Conservation (phyloP, 2,888 invertebrate species). For the Tetragnatha montana region DNA sequence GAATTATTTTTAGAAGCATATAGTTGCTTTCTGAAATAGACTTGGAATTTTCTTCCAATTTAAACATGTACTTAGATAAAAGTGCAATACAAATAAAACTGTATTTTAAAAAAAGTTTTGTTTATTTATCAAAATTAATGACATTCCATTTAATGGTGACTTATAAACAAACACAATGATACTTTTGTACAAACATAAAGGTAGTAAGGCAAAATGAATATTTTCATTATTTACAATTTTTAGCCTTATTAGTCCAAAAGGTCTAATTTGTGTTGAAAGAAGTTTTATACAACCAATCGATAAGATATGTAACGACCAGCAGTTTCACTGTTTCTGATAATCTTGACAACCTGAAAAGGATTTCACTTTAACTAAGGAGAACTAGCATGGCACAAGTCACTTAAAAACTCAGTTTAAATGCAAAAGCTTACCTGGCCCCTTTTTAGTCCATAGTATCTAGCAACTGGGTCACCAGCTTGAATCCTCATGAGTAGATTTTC, state of each 20-base stretch:
- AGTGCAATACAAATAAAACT: constrained; percentile 50
- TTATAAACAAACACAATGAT: too few species aligned
- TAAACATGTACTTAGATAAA: constrained; percentile 27
- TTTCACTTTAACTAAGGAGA: not conserved
- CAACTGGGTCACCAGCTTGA: constrained; percentile 98
- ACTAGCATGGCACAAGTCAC: not conserved
- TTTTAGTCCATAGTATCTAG: constrained; percentile 98
- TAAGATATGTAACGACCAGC: constrained; percentile 99
- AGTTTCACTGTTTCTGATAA: constrained; percentile 97
- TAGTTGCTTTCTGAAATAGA: constrained; percentile 28
- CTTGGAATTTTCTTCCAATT: constrained; percentile 28
- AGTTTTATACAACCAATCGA: constrained; percentile 86
- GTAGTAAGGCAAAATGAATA: too few species aligned
- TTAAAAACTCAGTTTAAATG: not conserved
- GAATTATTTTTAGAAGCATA: constrained; percentile 54
- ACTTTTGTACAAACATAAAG: too few species aligned
- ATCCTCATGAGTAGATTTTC: constrained; percentile 99
- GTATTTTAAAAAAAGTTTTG: constrained; percentile 37
- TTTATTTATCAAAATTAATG: not conserved
- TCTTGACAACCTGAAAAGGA: constrained; percentile 86
- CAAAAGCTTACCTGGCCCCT: constrained; percentile 87
- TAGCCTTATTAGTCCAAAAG: too few species aligned
- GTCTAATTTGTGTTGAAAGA: not conserved
- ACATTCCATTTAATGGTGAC: too few species aligned
- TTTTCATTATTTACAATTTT: too few species aligned